phyloP scores from a whole-genome alignment of 2,888 invertebrate species.

The Xylophagus ater region DNA sequence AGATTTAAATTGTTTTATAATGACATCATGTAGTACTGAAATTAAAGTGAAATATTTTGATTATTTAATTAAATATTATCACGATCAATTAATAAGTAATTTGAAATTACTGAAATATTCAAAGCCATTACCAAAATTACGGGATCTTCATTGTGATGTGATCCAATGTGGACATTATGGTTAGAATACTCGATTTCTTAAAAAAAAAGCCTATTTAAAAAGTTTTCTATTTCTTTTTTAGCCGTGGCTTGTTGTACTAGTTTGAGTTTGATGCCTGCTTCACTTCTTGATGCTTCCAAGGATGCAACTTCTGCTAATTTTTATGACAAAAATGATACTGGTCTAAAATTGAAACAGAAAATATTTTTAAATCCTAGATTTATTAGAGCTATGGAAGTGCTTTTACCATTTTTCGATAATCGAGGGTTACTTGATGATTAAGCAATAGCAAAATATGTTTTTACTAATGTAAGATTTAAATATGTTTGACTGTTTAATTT shows the following conservation, averaged over 20 bases:
- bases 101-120: conserved; percentile 24
- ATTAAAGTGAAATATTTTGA: conserved; percentile 30
- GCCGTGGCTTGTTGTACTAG: not conserved
- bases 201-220: not conserved
- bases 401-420: conserved; percentile 27
- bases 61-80: conserved; percentile 29
- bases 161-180: conserved; percentile 26
- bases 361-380: conserved; percentile 23
- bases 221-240: not conserved
- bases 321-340: not conserved
- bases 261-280: not conserved
- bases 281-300: not conserved
- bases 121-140: conserved; percentile 24
- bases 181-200: conserved; percentile 15
- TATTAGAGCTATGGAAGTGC: conserved; percentile 20
- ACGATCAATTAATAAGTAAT: conserved; percentile 24
- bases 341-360: conserved; percentile 17
- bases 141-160: conserved; percentile 28
- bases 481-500: too few relatives aligned
- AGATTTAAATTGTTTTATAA: conserved; percentile 30
- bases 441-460: too few relatives aligned
- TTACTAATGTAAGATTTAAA: too few relatives aligned
- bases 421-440: conserved; percentile 22
- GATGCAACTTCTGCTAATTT: not conserved
- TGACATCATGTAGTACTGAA: conserved; percentile 28